phyloP scores from a whole-genome alignment of 2,888 invertebrate genomes.

The Thysanoteuthis rhombus region DNA sequence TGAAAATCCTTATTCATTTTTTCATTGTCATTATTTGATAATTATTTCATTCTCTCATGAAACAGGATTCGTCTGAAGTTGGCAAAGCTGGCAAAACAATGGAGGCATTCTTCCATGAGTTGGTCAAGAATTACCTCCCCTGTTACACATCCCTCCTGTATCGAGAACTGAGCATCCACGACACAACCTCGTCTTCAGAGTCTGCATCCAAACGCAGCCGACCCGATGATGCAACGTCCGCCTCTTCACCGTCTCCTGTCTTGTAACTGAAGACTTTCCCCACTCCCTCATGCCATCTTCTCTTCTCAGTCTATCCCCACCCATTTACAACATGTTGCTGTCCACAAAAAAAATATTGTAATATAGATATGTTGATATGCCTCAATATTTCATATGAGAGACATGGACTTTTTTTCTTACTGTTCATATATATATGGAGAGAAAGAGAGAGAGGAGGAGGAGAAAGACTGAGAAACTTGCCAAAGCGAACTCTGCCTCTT shows the following conservation, averaged over 20 bases:
- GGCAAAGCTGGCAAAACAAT: slow-evolving; percentile 58
- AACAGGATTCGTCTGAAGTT: slow-evolving; percentile 58
- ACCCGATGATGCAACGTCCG: neutral
- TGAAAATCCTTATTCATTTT: neutral
- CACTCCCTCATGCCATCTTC: neutral
- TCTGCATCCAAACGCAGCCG: neutral
- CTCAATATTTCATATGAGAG: neutral
- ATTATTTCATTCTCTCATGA: slow-evolving; percentile 31
- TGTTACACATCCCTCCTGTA: slow-evolving; percentile 42
- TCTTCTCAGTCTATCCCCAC: neutral
- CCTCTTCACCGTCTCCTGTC: neutral
- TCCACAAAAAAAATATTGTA: neutral
- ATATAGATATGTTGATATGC: neutral
- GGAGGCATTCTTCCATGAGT: slow-evolving; percentile 54
- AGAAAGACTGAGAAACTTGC: neutral
- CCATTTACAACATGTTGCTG: neutral
- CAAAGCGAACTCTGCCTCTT: neutral
- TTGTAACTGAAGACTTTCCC: neutral
- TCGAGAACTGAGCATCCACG: slow-evolving; percentile 17
- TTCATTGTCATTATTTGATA: neutral
- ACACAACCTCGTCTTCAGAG: neutral
- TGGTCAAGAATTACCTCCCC: slow-evolving; percentile 56
- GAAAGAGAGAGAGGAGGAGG: neutral
- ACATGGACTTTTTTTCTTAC: neutral
- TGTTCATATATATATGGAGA: neutral